Percentiles rank a stretch among this genome's conserved stretches.
These are phyloP conservation scores for Cyclophora albipunctata DNA, from an alignment of 2,888 invertebrate genomes.

Conservation along the genomic window DNA sequence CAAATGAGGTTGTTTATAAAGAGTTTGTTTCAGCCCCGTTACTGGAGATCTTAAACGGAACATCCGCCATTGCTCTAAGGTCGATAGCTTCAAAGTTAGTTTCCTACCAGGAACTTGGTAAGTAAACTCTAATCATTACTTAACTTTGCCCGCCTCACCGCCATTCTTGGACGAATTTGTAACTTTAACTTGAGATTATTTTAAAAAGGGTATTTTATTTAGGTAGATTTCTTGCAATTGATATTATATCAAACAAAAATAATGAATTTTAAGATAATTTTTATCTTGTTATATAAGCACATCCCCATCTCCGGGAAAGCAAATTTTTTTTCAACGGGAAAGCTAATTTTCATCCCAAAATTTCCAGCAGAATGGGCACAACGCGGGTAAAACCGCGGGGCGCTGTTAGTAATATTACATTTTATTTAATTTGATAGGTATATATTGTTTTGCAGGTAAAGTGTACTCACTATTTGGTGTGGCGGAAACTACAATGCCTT, in stretches of 20 bases:
- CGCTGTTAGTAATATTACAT: too few species aligned
- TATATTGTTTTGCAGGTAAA: constrained; percentile 68
- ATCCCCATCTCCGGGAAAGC: too few species aligned
- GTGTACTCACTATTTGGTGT: constrained; percentile 83
- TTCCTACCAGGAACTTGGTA: constrained; percentile 82
- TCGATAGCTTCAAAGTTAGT: constrained; percentile 85
- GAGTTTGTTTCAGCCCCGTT: constrained; percentile 70
- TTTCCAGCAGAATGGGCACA: too few species aligned
- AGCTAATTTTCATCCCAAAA: too few species aligned
- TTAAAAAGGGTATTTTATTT: too few species aligned
- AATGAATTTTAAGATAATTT: neutral
- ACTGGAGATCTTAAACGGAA: constrained; percentile 79
- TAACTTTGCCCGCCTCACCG: neutral
- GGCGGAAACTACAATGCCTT: constrained; percentile 82
- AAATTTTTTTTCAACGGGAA: too few species aligned
- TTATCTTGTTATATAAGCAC: too few species aligned
- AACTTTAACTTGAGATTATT: too few species aligned
- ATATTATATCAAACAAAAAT: neutral
- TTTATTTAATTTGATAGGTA: too few species aligned
- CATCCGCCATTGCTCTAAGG: constrained; percentile 79
- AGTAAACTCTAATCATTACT: constrained; percentile 22
- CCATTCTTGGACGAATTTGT: too few species aligned
- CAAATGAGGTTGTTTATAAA: too few species aligned
- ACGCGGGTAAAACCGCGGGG: too few species aligned
- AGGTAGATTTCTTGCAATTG: neutral